Evolutionary conservation across 2,888 invertebrate species (phyloP), one percentile per base, ranked within the genome.

Genomic region (Platycheirus albimanus): DNA sequence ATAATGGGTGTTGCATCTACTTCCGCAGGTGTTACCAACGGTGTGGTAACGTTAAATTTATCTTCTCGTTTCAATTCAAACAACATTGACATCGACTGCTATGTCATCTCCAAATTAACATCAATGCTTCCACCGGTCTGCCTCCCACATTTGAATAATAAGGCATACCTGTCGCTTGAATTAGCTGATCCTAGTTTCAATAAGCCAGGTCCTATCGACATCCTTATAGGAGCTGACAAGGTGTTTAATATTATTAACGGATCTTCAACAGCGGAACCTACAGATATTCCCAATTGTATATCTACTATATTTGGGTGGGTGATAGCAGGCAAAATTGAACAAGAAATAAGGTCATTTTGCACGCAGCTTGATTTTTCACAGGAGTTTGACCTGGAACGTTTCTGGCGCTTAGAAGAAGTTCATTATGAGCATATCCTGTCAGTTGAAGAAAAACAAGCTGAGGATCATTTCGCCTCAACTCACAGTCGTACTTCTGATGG

Each of bases 1-100:
- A 49, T 15, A 15, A 19, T 49, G 49, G 45, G 45, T 45, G 15
- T 45, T 19, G 24, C 5, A 8, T 7, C 15, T 45, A 41, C 61
- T 0, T 28, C 51, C 2, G 61, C 51, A 11, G 71, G 71, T n/a
- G 47, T 52, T 17, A 58, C 70, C n/a, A 58, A 71, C 41, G 71
- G 61, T 6, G 2, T 56, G 13, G 58, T 67, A 6, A 33, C 47
- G 1, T 20, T 70, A 3, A 52, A 36, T 13, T n/a, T 76, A 20
- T 13, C 6, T 8, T 76, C 63, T 5, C 47, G 61, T 6, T 56
- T 24, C 10, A 45, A 33, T 49, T 4, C 10, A 6, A 28, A 52
- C 0, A 47, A 36, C 20, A 17, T 61, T 43, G 52, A 52, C 1
- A 33, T 54, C 10, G 8, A 69, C 1, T 69, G 61, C 10, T 63